Evolutionary conservation across 1,140 invertebrate species (phyloP).

Genomic region (Psix sp.): DNA sequence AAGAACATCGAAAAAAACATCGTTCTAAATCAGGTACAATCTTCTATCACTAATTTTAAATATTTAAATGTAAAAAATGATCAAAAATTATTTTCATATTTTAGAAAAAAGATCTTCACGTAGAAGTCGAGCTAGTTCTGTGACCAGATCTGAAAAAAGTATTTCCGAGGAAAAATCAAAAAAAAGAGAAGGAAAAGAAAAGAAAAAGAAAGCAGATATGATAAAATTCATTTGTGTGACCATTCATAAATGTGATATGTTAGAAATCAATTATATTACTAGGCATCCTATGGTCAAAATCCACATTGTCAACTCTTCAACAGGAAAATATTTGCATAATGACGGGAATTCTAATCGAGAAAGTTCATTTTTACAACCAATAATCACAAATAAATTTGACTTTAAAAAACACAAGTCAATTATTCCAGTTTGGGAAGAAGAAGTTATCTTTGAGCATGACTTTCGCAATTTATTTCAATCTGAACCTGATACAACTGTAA

Average conservation of each 20-base stretch:
- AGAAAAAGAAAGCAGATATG: conserved; percentile 47
- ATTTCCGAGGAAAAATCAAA: conserved; percentile 2
- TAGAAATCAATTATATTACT: conserved; percentile 68
- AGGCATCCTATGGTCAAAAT: conserved; percentile 74
- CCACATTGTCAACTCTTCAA: conserved; percentile 67
- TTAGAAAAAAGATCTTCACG: conserved; percentile 31
- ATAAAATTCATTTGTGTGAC: conserved; percentile 65
- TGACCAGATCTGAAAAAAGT: conserved; percentile 29
- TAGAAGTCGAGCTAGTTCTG: conserved; percentile 39
- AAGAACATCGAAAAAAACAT: conserved; percentile 26
- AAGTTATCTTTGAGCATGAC: conserved; percentile 81
- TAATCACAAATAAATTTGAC: conserved; percentile 69
- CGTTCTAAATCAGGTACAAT: conserved; percentile 40
- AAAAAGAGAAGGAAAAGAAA: conserved; percentile 27
- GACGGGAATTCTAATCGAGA: conserved; percentile 9
- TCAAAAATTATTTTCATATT: conserved; percentile 1
- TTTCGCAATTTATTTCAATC: conserved; percentile 76
- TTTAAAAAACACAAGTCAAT: conserved; percentile 71
- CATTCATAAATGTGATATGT: conserved; percentile 66
- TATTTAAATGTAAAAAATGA: conserved; percentile 2
- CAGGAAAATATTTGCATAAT: conserved; percentile 68
- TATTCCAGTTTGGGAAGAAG: conserved; percentile 81
- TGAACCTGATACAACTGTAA: conserved; percentile 72
- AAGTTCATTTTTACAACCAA: conserved; percentile 62
- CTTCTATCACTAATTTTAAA: conserved; percentile 19